Conservation (phyloP, 2,113 vertebrate species). For the Myotis yumanensis region DNA sequence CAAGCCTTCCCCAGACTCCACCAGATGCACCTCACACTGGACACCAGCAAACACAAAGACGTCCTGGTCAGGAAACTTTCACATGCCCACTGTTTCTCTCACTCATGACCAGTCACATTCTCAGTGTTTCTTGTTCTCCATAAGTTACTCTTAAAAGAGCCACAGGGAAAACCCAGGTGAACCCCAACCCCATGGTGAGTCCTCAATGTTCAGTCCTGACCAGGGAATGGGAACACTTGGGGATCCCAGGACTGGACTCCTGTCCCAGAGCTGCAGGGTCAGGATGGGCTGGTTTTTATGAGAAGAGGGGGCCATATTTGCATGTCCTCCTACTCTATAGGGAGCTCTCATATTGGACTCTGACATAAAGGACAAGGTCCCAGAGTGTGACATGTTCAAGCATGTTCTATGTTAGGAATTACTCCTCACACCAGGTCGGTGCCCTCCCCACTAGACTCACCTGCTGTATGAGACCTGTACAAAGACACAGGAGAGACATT, state of each 20-base stretch:
- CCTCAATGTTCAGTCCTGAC: background rate
- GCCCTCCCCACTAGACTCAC: too few relatives aligned
- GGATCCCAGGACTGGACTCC: background rate
- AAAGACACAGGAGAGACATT: too few relatives aligned
- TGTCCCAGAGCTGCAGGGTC: background rate
- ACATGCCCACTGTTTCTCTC: accelerated
- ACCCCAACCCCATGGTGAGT: background rate
- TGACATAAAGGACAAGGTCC: too few relatives aligned
- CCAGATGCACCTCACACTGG: background rate
- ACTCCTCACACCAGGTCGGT: too few relatives aligned
- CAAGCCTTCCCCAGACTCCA: background rate
- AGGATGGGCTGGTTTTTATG: background rate
- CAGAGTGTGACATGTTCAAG: too few relatives aligned
- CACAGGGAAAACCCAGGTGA: background rate
- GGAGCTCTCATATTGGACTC: too few relatives aligned
- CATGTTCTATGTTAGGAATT: too few relatives aligned
- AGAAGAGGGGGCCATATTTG: too few relatives aligned
- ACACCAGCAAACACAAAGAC: background rate
- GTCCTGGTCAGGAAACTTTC: background rate
- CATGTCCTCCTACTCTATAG: too few relatives aligned
- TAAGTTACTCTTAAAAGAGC: background rate
- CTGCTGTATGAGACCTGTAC: too few relatives aligned
- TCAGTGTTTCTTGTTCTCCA: background rate
- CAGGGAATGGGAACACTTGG: accelerated
- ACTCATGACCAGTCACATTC: background rate